A percentile compares a stretch with the other conserved stretches of the same genome.
phyloP scores from a whole-genome alignment of 2,888 invertebrate species.

The Cryptocephalus moraei region DNA sequence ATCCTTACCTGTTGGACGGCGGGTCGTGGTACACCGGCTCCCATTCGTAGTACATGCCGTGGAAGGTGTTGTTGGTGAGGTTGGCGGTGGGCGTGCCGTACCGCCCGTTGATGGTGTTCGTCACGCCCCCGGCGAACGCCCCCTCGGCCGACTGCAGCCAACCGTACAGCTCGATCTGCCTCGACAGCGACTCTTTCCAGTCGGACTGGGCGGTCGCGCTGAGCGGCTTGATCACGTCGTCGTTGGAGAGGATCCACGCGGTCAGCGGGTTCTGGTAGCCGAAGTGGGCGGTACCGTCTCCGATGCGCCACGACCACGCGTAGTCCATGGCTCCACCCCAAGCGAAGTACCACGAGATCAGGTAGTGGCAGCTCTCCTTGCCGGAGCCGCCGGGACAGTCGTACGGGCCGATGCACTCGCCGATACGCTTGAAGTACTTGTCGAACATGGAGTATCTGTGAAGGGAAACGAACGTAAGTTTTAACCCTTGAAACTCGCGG shows the following conservation, averaged over 20 bases:
- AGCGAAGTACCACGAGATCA: slow-evolving; percentile 19
- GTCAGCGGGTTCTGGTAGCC: slow-evolving; percentile 22
- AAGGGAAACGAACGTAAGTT: too few relatives aligned
- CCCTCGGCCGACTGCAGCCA: slow-evolving; percentile 19
- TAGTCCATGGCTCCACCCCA: slow-evolving; percentile 19
- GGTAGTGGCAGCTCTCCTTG: slow-evolving; percentile 19
- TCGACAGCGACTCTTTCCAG: slow-evolving; percentile 17
- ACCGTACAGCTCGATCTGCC: slow-evolving; percentile 20
- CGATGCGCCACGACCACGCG: slow-evolving; percentile 22
- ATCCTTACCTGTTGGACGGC: slow-evolving; percentile 16
- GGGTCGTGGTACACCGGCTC: slow-evolving; percentile 16
- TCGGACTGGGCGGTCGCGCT: slow-evolving; percentile 17
- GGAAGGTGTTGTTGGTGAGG: slow-evolving; percentile 11
- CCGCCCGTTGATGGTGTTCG: slow-evolving; percentile 21
- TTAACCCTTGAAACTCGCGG: too few relatives aligned
- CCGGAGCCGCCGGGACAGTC: slow-evolving; percentile 15
- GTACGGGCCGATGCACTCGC: slow-evolving; percentile 16
- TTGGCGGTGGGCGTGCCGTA: slow-evolving; percentile 17
- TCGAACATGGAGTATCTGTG: slow-evolving; percentile 17
- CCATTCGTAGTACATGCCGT: not conserved
- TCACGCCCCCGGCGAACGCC: slow-evolving; percentile 21
- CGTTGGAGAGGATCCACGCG: slow-evolving; percentile 16
- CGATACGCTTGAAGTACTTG: slow-evolving; percentile 22
- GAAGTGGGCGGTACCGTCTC: slow-evolving; percentile 20
- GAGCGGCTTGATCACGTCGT: slow-evolving; percentile 15